Conservation (phyloP, 2,888 invertebrate species). For the Lasioglossum zephyrum region DNA sequence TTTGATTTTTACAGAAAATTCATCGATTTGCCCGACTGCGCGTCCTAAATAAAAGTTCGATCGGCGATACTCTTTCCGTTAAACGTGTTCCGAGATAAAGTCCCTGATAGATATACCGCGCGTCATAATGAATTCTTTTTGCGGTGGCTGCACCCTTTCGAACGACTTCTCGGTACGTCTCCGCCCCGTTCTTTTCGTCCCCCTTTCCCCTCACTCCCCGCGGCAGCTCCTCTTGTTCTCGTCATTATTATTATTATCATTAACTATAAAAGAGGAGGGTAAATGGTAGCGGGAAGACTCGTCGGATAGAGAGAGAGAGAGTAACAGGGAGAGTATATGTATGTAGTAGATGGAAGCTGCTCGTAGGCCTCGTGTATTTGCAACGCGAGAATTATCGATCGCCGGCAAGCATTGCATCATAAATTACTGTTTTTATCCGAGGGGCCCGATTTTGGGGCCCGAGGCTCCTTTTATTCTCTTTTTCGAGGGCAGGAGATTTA, state of each 20-base stretch:
- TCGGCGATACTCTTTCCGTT: conserved; percentile 29
- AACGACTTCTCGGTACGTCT: conserved; percentile 47
- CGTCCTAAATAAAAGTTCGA: conserved; percentile 40
- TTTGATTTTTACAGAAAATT: no score
- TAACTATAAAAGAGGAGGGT: conserved; percentile 39
- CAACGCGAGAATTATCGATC: conserved; percentile 70
- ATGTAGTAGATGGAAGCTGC: conserved; percentile 23
- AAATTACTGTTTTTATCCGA: conserved; percentile 71
- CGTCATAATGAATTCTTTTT: conserved; percentile 59
- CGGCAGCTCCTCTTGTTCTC: not conserved
- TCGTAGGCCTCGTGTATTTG: conserved; percentile 23
- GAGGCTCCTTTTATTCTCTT: conserved; percentile 13
- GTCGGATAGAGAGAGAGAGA: not conserved
- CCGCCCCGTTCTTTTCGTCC: conserved; percentile 45
- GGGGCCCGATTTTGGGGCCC: conserved; percentile 61
- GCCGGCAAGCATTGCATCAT: conserved; percentile 60
- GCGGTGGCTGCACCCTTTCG: conserved; percentile 29
- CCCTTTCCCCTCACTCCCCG: not conserved
- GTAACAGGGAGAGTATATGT: not conserved
- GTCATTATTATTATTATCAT: conserved; percentile 55
- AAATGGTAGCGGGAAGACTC: not conserved
- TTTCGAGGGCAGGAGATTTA: conserved; percentile 66
- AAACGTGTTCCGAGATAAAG: conserved; percentile 44
- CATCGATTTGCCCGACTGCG: no score
- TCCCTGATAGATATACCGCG: conserved; percentile 46